Base-by-base conservation (phyloP, 2,113 vertebrate genomes). In the Platysternon megacephalum region DNA sequence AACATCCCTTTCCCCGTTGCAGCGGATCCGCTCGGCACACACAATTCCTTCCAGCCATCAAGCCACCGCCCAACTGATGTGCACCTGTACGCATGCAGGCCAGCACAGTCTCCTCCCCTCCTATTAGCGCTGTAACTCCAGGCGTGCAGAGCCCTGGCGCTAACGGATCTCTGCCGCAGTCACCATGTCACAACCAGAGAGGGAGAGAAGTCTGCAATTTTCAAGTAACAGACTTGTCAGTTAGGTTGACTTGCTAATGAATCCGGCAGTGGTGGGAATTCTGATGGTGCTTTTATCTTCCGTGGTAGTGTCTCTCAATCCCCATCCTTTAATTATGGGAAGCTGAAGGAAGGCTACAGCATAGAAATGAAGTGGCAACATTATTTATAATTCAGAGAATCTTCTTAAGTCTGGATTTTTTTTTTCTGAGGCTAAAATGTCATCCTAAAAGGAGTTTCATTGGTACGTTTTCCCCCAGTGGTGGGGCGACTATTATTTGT, bases 221-320 rank as follows among this genome's bases (percentile, higher is more conserved):
- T 4, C 58, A 8, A 76, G 58, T 16, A 49, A 72, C 26, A 39
- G 52, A 6, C 84, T 16, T 87, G 81, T 83, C 92, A 87, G 19
- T 79, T 10, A 44, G 65, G 92, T 87, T 53, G 76, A 7, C 86
- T 42, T 84, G 52, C 49, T 58, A 85, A n/a, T 1, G 0, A 46
- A 84, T 21, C 82, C 21, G 0, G 53, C 83, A 28, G 80, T 49
- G 1, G 48, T 1, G 2, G 89, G 65, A 42, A 74, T 90, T 76
- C 91, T 86, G 92, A 85, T 44, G 55, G 29, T 72, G 13, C 97
- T 93, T 96, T 87, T 5, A 84, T 93, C 93, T 89, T n/a, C 82
- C 0, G 0, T 89, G 93, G 76, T 91, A 48, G 84, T 10, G 0
- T 55, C 92, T 90, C 79, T 74, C 72, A 93, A 61, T 3, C 52